Evolutionary conservation across 1,140 invertebrate species (phyloP).

Genomic region (Steinernema khuongi): DNA sequence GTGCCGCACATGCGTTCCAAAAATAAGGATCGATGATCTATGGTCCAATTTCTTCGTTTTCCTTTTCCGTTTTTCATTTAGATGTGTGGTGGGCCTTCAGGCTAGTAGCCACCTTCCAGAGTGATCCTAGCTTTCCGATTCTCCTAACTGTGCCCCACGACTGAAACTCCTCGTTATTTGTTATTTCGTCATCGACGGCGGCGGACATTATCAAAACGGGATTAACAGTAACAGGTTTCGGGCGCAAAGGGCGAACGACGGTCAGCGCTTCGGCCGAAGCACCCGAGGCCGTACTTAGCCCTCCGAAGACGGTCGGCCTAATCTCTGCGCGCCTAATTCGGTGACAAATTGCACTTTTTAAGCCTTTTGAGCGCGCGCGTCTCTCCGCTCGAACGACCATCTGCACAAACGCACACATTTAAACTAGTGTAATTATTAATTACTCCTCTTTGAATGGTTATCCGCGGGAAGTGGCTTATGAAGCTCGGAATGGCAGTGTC

Average conservation of each 20-base stretch:
- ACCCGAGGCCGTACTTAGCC: not conserved
- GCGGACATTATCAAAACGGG: conserved; percentile 17
- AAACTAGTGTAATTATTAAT: conserved; percentile 17
- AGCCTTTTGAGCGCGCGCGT: conserved; percentile 16
- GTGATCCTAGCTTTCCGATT: too few species aligned
- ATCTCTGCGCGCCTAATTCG: too few species aligned
- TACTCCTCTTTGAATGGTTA: not conserved
- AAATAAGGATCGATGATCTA: too few species aligned
- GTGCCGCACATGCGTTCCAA: too few species aligned
- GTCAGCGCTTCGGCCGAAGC: not conserved
- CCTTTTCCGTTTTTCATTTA: too few species aligned
- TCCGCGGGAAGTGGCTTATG: too few species aligned
- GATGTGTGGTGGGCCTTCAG: too few species aligned
- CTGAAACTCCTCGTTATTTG: too few species aligned
- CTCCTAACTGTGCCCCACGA: too few species aligned
- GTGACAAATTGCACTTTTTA: conserved; percentile 12
- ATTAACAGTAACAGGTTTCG: conserved; percentile 19
- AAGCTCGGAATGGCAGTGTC: not conserved
- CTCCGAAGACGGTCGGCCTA: too few species aligned
- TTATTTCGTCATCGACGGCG: conserved; percentile 7
- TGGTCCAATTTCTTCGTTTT: too few species aligned
- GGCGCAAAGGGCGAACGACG: not conserved
- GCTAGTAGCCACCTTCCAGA: too few species aligned
- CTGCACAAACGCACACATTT: conserved; percentile 16
- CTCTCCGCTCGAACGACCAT: conserved; percentile 8